Evolutionary conservation across 2,888 invertebrate genomes (phyloP).

Genomic region (Exephanes ischioxanthus): DNA sequence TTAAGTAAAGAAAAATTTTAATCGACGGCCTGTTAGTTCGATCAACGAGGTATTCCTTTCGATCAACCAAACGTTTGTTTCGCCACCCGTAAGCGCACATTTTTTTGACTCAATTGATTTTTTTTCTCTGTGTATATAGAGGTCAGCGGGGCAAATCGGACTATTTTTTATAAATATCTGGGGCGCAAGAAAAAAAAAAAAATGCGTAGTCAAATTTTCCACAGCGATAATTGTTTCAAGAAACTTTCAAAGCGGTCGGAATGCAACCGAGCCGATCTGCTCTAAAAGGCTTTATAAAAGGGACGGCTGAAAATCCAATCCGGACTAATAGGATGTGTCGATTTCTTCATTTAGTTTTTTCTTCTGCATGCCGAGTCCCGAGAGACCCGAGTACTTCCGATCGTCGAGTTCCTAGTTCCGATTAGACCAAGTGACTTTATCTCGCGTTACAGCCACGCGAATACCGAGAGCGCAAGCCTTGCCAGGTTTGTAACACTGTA

Average conservation of each 20-base stretch:
- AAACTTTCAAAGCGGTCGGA: neutral
- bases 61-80: too few species aligned
- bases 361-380: slow-evolving; percentile 10
- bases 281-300: neutral
- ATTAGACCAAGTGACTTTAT: slow-evolving; percentile 55
- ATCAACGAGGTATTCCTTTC: too few species aligned
- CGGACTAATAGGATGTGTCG: slow-evolving; percentile 45
- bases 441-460: slow-evolving; percentile 52
- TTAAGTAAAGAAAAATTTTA: too few species aligned
- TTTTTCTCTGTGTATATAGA: too few species aligned
- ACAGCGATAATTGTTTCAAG: too few species aligned
- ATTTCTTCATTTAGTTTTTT: slow-evolving; percentile 5
- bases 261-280: neutral
- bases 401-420: slow-evolving; percentile 62
- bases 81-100: too few species aligned
- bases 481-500: neutral
- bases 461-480: slow-evolving; percentile 12
- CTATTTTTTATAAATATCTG: too few species aligned
- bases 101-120: too few species aligned
- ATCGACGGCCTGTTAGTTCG: too few species aligned
- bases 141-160: too few species aligned
- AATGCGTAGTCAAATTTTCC: too few species aligned
- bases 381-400: slow-evolving; percentile 62
- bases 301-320: slow-evolving; percentile 41
- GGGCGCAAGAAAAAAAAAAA: too few species aligned